Evolutionary conservation across 37 sponge, comb jelly and placozoan species (phyloP).

Genomic region (Hexactinellida sp.): DNA sequence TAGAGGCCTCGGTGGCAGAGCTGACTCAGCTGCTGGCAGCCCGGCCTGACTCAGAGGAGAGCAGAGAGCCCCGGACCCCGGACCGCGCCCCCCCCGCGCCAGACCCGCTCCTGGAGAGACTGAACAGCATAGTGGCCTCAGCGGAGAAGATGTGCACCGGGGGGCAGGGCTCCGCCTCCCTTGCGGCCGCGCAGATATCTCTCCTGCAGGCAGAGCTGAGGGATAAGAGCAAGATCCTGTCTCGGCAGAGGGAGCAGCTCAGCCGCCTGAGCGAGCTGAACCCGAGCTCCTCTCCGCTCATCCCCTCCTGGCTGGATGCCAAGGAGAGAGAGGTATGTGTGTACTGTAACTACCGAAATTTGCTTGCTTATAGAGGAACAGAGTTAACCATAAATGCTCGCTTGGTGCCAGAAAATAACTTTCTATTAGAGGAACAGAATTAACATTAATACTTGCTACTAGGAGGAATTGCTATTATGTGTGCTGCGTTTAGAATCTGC

Average conservation of each 20-base stretch:
- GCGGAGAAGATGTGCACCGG: conserved; percentile 3
- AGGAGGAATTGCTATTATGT: not conserved
- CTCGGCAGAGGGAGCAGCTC: not conserved
- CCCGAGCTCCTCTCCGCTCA: not conserved
- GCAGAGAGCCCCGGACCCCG: not conserved
- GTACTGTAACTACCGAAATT: no score
- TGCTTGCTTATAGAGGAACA: no score
- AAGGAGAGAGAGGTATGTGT: conserved; percentile 15
- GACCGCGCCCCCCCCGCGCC: not conserved
- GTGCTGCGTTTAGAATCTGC: not conserved
- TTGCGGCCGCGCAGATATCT: not conserved
- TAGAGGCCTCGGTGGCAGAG: not conserved
- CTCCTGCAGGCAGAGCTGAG: not conserved
- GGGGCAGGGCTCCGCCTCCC: conserved; percentile 9
- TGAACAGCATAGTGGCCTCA: not conserved
- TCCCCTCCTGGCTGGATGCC: not conserved
- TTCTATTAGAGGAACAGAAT: no score
- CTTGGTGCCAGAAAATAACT: no score
- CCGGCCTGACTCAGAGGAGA: not conserved
- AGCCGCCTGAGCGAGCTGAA: not conserved
- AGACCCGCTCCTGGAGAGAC: not conserved
- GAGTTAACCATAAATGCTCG: no score
- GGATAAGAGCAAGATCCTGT: not conserved
- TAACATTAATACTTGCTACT: no score
- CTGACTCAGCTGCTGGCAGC: not conserved